Base-by-base conservation (phyloP, 2,888 invertebrate species). In the Sesia bembeciformis region DNA sequence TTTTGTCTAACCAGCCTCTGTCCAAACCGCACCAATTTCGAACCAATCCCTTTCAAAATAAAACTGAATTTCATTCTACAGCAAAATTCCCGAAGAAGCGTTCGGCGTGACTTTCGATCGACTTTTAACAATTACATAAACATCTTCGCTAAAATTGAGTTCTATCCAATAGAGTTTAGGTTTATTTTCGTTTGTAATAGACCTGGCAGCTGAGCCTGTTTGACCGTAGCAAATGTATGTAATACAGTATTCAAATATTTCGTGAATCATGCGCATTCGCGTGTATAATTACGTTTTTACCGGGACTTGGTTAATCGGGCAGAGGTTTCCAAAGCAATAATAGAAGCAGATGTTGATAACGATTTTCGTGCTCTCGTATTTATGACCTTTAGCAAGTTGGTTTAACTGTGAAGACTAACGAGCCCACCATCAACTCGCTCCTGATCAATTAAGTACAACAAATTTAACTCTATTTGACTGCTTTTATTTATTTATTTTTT, bases 211-310 rank as follows among this genome's bases (percentile, higher is more conserved):
- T 76, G 60, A 59, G 72, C 61, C 58, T 54, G 60, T 77, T 81
- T 73, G 63, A 59, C 65, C 66, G 66, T 72, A 60, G 67, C 72
- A 65, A 76, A 76, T 78, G 72, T 76, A 72, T 74, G 70, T 72
- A 69, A 72, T 67, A 76, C 72, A 69, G 72, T 76, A 76, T 78
- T 80, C 71, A 78, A 80, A 80, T 80, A 79, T 81, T 80, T 81
- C 79, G 79, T 81, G 81, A 79, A 81, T 79, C 81, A 78, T 79
- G 79, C 76, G 76, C 81, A 78, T 75, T 78, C 81, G 78, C 77
- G 78, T 81, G 77, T 80, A 78, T 81, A 81, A 81, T 82, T 81
- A 80, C 72, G 72, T 78, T 80, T 81, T 80, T 79, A 78, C 70
- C 63, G 64, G 65, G 70, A 69, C 69, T 74, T 68, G 62, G 71